Conservation (phyloP, 2,113 vertebrate species). For the Spilogale gracilis region DNA sequence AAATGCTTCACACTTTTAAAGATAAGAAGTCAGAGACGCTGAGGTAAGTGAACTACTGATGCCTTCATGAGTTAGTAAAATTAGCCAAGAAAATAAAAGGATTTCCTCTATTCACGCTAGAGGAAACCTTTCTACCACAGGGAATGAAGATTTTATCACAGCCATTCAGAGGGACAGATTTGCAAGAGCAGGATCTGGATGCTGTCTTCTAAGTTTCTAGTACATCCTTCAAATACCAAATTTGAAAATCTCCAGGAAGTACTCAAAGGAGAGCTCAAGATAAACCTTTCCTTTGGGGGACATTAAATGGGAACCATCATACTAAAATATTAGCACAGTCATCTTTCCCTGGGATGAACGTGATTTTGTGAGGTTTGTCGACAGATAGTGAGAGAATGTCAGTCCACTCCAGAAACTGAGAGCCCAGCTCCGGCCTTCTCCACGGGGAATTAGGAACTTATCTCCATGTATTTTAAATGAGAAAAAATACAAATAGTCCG, state of each 20-base stretch:
- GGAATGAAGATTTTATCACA: neutral
- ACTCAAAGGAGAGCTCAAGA: slow-evolving; percentile 34
- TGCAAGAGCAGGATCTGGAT: neutral
- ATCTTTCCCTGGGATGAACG: neutral
- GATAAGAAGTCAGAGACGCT: slow-evolving; percentile 19
- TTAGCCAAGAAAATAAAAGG: slow-evolving; percentile 53
- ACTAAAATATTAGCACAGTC: slow-evolving; percentile 1
- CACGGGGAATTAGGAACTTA: neutral
- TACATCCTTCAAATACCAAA: neutral
- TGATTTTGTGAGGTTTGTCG: neutral
- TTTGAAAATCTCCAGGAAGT: slow-evolving; percentile 58
- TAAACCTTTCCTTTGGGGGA: neutral
- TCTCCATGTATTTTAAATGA: slow-evolving; percentile 33
- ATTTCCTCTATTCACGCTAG: neutral
- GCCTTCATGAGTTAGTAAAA: slow-evolving; percentile 23
- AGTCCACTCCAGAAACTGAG: neutral
- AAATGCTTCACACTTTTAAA: slow-evolving; percentile 53
- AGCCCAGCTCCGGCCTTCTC: neutral
- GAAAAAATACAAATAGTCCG: neutral
- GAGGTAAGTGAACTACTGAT: slow-evolving; percentile 32
- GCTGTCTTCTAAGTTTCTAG: neutral
- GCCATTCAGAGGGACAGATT: neutral
- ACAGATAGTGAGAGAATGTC: neutral
- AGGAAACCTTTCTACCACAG: neutral
- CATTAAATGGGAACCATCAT: neutral